phyloP scores from a whole-genome alignment of 2,113 vertebrate genomes.

The Procapra przewalskii region DNA sequence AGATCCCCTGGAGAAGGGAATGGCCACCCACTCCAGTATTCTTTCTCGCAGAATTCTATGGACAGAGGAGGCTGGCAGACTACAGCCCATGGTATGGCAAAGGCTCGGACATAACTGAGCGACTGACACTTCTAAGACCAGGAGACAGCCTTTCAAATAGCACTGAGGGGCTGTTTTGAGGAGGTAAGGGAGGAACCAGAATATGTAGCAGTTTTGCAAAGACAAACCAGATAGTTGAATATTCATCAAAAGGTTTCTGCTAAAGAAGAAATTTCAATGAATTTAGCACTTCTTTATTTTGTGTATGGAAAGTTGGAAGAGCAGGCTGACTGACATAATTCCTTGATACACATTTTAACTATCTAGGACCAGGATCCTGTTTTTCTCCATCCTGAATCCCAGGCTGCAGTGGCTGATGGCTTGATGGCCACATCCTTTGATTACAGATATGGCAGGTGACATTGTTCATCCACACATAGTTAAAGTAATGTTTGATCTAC shows the following conservation, averaged over 20 bases:
- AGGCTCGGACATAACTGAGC: not conserved
- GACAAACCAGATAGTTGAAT: not conserved
- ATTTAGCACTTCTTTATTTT: not conserved
- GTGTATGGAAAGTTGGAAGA: not conserved
- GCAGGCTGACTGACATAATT: not conserved
- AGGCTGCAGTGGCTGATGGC: not conserved
- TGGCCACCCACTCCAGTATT: not conserved
- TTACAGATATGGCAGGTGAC: not conserved
- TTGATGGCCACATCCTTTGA: not conserved
- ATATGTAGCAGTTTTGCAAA: not conserved
- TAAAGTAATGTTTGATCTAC: not conserved
- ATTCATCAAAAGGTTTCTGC: not conserved
- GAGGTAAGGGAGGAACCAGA: not conserved
- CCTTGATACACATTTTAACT: not conserved
- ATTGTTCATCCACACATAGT: not conserved
- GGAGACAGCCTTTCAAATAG: not conserved
- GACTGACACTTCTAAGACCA: not conserved
- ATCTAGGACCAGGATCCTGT: not conserved
- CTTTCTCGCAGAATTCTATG: not conserved
- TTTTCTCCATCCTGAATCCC: not conserved
- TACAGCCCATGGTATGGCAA: not conserved
- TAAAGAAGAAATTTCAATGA: not conserved
- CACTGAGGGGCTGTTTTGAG: not conserved
- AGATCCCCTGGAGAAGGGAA: not conserved
- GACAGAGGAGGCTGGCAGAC: not conserved